Conservation (phyloP, 2,888 invertebrate species). For the Drosophila lacicola region DNA sequence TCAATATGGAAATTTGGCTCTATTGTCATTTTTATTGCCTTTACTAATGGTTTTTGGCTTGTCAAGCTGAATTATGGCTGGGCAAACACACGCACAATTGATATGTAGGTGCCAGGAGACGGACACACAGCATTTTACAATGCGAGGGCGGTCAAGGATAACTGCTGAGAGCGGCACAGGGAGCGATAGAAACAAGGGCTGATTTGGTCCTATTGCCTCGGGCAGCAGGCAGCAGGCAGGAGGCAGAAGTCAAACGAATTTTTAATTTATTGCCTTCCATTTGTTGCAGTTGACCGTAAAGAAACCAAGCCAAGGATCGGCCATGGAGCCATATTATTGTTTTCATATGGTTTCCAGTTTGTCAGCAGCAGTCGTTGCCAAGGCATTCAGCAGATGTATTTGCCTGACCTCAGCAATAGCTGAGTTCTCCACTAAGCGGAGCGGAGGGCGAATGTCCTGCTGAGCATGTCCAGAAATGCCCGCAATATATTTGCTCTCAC, state of each 20-base stretch:
- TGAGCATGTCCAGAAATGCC: constrained; percentile 43
- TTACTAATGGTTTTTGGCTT: constrained; percentile 79
- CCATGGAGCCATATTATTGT: constrained; percentile 65
- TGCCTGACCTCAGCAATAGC: constrained; percentile 24
- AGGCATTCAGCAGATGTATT: constrained; percentile 63
- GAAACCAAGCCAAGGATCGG: constrained; percentile 31
- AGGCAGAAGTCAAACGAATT: constrained; percentile 80
- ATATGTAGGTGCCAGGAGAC: constrained; percentile 63
- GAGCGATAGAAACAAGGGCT: constrained; percentile 34
- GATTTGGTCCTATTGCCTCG: constrained; percentile 38
- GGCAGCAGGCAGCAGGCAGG: constrained; percentile 37
- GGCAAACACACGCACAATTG: constrained; percentile 37
- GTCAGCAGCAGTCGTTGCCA: constrained; percentile 54
- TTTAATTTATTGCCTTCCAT: constrained; percentile 75
- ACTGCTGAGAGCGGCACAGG: constrained; percentile 40
- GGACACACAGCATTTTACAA: constrained; percentile 37
- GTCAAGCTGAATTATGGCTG: constrained; percentile 77
- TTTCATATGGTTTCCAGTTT: constrained; percentile 77
- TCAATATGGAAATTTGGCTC: constrained; percentile 79
- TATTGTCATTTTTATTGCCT: constrained; percentile 80
- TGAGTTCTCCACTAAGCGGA: constrained; percentile 17
- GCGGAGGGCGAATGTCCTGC: constrained; percentile 32
- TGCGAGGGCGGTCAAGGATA: constrained; percentile 80
- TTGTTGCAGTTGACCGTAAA: constrained; percentile 75
- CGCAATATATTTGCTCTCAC: constrained; percentile 51